These are phyloP conservation scores for Macheiramphus alcinus DNA, from an alignment of 2,113 vertebrate genomes.

Conservation along the genomic window DNA sequence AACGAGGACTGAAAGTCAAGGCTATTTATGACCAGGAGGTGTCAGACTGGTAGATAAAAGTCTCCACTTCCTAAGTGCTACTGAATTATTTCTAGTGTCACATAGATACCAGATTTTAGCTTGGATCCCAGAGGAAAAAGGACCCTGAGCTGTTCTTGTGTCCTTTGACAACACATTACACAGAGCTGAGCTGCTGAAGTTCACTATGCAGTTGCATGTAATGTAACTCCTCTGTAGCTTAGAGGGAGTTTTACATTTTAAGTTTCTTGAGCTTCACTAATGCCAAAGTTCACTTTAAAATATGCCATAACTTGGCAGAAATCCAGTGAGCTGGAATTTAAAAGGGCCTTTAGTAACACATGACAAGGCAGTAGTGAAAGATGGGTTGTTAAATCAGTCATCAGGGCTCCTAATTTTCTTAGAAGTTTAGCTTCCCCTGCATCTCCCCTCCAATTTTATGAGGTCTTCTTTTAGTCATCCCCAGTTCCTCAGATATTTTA, in stretches of 20 bases:
- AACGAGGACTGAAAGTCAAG: not conserved
- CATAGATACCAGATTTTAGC: not conserved
- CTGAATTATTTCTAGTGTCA: conserved; percentile 10
- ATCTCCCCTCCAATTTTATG: not conserved
- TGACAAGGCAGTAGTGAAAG: not conserved
- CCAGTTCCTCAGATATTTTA: not conserved
- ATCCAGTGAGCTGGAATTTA: not conserved
- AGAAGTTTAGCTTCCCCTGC: not conserved
- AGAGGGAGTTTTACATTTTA: not conserved
- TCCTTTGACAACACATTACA: not conserved
- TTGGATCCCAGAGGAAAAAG: not conserved
- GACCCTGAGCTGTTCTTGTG: not conserved
- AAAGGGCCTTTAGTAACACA: not conserved
- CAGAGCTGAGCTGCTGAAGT: not conserved
- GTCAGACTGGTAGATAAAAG: conserved; percentile 6
- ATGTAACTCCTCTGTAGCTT: not conserved
- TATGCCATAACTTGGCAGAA: not conserved
- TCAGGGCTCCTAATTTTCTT: not conserved
- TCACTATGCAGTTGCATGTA: not conserved
- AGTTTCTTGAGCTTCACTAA: not conserved
- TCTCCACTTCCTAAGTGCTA: not conserved
- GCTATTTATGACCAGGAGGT: conserved; percentile 3
- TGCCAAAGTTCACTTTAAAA: not conserved
- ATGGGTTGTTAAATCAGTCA: not conserved
- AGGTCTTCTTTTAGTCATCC: not conserved